Conservation (phyloP, 2,113 vertebrate genomes). For the Orcinus orca region DNA sequence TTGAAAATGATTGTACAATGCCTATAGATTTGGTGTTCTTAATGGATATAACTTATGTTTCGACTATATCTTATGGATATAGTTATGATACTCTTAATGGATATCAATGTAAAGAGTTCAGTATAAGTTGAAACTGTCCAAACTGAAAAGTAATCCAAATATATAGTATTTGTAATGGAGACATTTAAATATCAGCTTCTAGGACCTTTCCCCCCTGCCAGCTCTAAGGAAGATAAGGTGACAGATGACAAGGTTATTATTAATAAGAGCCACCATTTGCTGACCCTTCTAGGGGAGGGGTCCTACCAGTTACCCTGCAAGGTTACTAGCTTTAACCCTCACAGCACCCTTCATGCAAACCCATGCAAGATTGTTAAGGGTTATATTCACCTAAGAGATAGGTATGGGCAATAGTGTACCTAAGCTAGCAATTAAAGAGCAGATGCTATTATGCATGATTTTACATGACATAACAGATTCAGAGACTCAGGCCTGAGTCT, state of each 20-base stretch:
- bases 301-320: fast-evolving
- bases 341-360: background rate
- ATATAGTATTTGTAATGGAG: background rate
- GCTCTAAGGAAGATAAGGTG: background rate
- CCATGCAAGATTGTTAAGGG: background rate
- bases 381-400: fast-evolving
- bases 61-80: fast-evolving
- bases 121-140: background rate
- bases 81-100: background rate
- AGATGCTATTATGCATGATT: too few relatives aligned
- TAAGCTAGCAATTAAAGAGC: fast-evolving
- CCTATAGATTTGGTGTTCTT: background rate
- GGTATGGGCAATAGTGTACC: fast-evolving
- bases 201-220: fast-evolving
- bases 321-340: fast-evolving
- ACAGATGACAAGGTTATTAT: fast-evolving
- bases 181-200: background rate
- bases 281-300: fast-evolving
- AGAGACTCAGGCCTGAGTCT: background rate
- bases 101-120: background rate
- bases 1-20: background rate
- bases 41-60: background rate
- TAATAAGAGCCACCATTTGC: background rate
- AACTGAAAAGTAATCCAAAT: background rate
- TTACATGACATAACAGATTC: background rate